Base-by-base conservation (phyloP, 2,113 vertebrate species). In the Reinhardtius hippoglossoides region DNA sequence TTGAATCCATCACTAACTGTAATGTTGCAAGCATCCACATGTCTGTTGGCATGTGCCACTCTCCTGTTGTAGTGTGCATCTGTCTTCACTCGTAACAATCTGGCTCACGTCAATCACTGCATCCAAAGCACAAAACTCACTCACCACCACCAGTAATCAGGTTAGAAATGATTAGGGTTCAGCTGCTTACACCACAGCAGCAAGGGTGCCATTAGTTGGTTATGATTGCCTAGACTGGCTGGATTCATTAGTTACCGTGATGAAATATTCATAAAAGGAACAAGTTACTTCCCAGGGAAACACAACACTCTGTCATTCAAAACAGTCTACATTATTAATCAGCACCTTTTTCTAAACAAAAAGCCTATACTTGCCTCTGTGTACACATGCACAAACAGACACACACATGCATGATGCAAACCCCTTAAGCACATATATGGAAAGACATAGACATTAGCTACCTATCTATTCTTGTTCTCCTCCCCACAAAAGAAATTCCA, bases 221-320 rank as follows among this genome's bases (percentile, higher is more conserved):
- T 89, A 91, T 88, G 86, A 92, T 67, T 74, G 81, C 68, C 35
- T 21, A 14, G 67, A 88, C 71, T 73, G 65, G 75, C 80, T 81
- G 85, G 83, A 89, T 89, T 91, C 79, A 92, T 93, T 90, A 92
- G 85, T 75, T 58, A 67, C 66, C 37, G 60, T 82, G 63, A 93
- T 93, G 35, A 94, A 94, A 93, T 92, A 93, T 94, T 92, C 57
- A 95, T 92, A 90, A 89, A 87, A 89, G 81, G 85, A 90, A 91
- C 91, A 77, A 84, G 86, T 88, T 87, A 87, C 87, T 92, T 90
- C 87, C 74, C 78, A 69, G 82, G 81, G 84, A 90, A 91, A 90
- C 65, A 63, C 61, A 35, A 68, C 63, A 78, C 79, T 75, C 65
- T 10, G 71, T 91, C 87, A 90, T 91, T 91, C 77, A 91, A 91